phyloP scores from a whole-genome alignment of 2,113 vertebrate species.

The Rhipidura dahli region DNA sequence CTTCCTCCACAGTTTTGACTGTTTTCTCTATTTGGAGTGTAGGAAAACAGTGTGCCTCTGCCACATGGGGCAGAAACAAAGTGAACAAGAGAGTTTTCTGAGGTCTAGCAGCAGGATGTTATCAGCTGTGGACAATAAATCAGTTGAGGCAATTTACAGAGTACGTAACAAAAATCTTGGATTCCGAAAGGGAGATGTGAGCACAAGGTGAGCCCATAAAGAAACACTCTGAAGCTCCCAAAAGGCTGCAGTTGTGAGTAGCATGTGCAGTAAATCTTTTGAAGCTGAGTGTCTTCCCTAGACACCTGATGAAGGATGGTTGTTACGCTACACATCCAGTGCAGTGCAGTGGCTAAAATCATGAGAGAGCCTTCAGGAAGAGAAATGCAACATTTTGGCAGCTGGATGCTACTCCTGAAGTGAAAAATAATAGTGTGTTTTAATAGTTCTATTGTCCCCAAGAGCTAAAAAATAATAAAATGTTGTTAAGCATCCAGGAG shows the following conservation, averaged over 20 bases:
- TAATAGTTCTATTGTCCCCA: not conserved
- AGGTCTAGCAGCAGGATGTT: constrained; percentile 11
- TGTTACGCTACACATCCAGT: not conserved
- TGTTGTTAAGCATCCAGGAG: not conserved
- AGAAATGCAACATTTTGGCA: not conserved
- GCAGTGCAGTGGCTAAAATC: not conserved
- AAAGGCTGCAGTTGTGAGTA: not conserved
- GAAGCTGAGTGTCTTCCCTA: not conserved
- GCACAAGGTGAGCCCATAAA: not conserved
- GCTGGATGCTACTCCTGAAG: not conserved
- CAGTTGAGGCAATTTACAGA: not conserved
- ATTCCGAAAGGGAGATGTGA: not conserved
- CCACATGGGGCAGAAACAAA: not conserved
- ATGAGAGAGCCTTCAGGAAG: not conserved
- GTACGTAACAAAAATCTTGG: not conserved
- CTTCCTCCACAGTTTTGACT: constrained; percentile 10
- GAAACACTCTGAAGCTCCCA: not conserved
- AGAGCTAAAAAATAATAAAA: not conserved
- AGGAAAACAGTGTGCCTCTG: not conserved
- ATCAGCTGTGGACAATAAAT: constrained; percentile 32
- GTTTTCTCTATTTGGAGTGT: not conserved
- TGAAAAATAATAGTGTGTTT: not conserved
- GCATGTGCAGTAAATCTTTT: not conserved
- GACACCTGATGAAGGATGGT: not conserved
- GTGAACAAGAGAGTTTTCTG: not conserved